phyloP scores from a whole-genome alignment of 2,888 invertebrate genomes.

The Catocala nupta region DNA sequence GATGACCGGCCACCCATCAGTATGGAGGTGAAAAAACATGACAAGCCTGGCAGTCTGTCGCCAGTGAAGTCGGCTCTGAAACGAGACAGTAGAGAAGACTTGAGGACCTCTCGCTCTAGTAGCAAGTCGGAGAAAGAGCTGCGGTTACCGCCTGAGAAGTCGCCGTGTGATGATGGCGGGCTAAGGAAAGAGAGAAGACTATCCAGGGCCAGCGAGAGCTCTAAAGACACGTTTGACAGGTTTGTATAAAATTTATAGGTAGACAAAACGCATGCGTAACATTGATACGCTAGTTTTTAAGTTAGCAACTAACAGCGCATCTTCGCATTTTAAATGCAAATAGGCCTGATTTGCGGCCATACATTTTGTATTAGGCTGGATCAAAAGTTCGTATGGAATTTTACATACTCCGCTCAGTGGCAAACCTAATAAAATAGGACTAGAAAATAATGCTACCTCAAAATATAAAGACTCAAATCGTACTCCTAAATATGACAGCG shows the following conservation, averaged over 20 bases:
- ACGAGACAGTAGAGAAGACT: slow-evolving; percentile 72
- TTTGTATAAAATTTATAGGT: slow-evolving; percentile 34
- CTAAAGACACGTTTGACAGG: slow-evolving; percentile 81
- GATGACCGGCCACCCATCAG: slow-evolving; percentile 69
- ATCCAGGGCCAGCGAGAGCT: slow-evolving; percentile 75
- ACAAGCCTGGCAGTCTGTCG: slow-evolving; percentile 80
- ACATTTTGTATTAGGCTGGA: too few species aligned
- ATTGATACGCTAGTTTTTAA: too few species aligned
- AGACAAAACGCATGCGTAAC: too few species aligned
- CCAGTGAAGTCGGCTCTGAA: slow-evolving; percentile 72
- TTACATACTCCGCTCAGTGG: too few species aligned
- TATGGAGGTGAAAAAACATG: slow-evolving; percentile 84
- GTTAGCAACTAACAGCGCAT: too few species aligned
- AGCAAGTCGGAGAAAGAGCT: slow-evolving; percentile 78
- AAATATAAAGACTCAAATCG: too few species aligned
- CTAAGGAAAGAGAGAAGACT: slow-evolving; percentile 66
- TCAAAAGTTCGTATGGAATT: too few species aligned
- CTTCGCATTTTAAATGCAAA: too few species aligned
- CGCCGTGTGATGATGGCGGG: slow-evolving; percentile 70
- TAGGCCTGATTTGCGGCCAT: too few species aligned
- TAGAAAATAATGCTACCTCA: too few species aligned
- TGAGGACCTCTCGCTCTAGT: slow-evolving; percentile 69
- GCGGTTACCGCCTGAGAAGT: slow-evolving; percentile 75
- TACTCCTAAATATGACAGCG: too few species aligned
- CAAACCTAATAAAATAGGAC: too few species aligned